phyloP scores from a whole-genome alignment of 2,113 vertebrate species.

The Pseudorasbora parva region DNA sequence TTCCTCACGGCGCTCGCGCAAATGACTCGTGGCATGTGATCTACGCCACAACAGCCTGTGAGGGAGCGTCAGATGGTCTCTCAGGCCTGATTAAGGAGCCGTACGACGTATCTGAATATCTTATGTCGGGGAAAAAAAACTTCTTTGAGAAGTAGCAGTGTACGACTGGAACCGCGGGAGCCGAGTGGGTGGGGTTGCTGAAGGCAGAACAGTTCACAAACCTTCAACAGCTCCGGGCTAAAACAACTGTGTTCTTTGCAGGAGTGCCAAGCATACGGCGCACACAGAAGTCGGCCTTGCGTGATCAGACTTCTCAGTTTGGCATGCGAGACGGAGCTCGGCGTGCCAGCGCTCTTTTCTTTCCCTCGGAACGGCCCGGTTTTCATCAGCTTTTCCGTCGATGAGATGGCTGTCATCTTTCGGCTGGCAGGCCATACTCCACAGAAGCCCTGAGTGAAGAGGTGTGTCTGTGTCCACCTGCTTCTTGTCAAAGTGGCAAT shows the following conservation, averaged over 20 bases:
- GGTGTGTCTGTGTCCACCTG: slow-evolving; percentile 31
- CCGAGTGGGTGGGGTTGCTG: slow-evolving; percentile 19
- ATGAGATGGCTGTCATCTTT: slow-evolving; percentile 39
- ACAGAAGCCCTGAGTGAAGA: slow-evolving; percentile 41
- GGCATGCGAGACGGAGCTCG: slow-evolving; percentile 23
- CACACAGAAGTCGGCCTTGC: slow-evolving; percentile 8
- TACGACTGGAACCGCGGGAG: slow-evolving; percentile 43
- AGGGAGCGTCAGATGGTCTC: slow-evolving; percentile 45
- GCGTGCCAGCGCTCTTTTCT: slow-evolving; percentile 17
- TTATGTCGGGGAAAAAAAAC: slow-evolving; percentile 44
- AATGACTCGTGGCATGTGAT: slow-evolving; percentile 59
- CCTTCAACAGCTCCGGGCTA: slow-evolving; percentile 40
- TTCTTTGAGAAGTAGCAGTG: slow-evolving; percentile 41
- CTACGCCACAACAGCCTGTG: slow-evolving; percentile 59
- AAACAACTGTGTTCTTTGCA: slow-evolving; percentile 45
- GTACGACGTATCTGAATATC: slow-evolving; percentile 46
- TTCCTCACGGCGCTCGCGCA: slow-evolving; percentile 57
- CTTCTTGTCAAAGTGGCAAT: slow-evolving; percentile 40
- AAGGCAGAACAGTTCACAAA: slow-evolving; percentile 48
- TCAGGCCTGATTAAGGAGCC: slow-evolving; percentile 53
- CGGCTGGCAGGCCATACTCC: slow-evolving; percentile 37
- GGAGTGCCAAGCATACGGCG: slow-evolving; percentile 36
- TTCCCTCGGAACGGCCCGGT: slow-evolving; percentile 32
- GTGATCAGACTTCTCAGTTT: slow-evolving; percentile 26
- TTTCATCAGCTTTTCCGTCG: slow-evolving; percentile 37